Percentiles rank a stretch among this genome's conserved stretches.
Evolutionary conservation across 2,113 vertebrate species (phyloP).

Genomic region (Pyrgilauda ruficollis): DNA sequence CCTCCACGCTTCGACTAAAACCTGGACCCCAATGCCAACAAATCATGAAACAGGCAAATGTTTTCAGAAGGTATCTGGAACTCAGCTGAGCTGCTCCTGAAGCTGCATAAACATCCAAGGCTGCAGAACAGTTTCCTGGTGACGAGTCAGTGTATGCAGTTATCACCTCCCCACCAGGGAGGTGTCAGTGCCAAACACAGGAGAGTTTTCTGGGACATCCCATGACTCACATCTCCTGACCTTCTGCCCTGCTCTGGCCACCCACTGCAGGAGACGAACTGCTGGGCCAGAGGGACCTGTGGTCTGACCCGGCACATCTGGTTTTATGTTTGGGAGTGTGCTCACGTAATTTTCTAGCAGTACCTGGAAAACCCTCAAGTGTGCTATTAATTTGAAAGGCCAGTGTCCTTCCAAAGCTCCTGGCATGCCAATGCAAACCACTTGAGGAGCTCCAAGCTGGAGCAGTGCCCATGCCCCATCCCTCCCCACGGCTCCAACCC

Average conservation of each 20-base stretch:
- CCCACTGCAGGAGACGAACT: background rate
- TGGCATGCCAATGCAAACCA: background rate
- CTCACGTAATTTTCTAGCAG: slow-evolving; percentile 33
- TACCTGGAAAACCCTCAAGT: slow-evolving; percentile 52
- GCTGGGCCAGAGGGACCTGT: background rate
- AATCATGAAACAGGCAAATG: background rate
- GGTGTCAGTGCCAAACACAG: background rate
- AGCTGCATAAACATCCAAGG: background rate
- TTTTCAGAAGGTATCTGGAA: background rate
- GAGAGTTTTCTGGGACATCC: background rate
- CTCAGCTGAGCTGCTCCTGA: background rate
- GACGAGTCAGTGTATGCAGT: background rate
- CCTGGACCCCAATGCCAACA: background rate
- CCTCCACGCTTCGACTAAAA: background rate
- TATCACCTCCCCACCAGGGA: background rate
- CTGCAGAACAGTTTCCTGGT: background rate
- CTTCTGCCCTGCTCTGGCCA: background rate
- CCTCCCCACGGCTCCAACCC: background rate
- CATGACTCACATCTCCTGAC: background rate
- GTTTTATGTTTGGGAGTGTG: background rate
- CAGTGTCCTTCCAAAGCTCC: slow-evolving; percentile 27
- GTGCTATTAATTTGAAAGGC: slow-evolving; percentile 46
- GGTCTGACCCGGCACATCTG: slow-evolving; percentile 16
- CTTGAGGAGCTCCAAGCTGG: slow-evolving; percentile 15
- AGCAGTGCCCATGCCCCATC: background rate